Conservation (phyloP, 1,140 invertebrate genomes). For the Druon quercuslanigerum region DNA sequence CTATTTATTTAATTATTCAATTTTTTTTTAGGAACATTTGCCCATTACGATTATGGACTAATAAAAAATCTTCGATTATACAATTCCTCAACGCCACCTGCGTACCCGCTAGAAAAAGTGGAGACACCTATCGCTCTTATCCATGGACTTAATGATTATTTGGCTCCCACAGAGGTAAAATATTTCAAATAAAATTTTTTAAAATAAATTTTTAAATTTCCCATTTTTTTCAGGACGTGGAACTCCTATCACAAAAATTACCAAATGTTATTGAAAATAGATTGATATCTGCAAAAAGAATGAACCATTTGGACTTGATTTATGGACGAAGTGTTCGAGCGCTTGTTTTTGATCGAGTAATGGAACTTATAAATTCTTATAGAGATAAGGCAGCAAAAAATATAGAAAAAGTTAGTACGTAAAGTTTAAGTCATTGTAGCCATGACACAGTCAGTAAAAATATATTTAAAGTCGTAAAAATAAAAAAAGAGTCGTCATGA, state of each 20-base stretch:
- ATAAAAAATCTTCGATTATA: not conserved
- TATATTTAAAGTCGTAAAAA: no score
- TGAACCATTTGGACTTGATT: conserved; percentile 2
- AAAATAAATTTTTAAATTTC: not conserved
- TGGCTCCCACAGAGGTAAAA: not conserved
- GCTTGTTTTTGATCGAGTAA: not conserved
- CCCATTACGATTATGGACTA: not conserved
- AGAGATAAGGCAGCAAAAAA: not conserved
- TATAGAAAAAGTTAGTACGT: no score
- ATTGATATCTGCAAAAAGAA: not conserved
- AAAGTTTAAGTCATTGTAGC: no score
- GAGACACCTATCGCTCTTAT: not conserved
- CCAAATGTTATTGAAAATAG: not conserved
- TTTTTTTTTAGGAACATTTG: not conserved
- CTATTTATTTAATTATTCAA: no score
- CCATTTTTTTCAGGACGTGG: not conserved
- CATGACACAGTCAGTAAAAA: no score
- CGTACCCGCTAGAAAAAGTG: not conserved
- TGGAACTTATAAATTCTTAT: not conserved
- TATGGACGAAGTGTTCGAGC: not conserved
- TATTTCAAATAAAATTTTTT: not conserved
- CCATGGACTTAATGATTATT: not conserved
- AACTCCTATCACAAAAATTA: not conserved
- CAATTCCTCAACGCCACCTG: not conserved
- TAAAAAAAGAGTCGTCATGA: no score